Evolutionary conservation across 2,888 invertebrate genomes (phyloP).

Genomic region (Drosophila birchii): DNA sequence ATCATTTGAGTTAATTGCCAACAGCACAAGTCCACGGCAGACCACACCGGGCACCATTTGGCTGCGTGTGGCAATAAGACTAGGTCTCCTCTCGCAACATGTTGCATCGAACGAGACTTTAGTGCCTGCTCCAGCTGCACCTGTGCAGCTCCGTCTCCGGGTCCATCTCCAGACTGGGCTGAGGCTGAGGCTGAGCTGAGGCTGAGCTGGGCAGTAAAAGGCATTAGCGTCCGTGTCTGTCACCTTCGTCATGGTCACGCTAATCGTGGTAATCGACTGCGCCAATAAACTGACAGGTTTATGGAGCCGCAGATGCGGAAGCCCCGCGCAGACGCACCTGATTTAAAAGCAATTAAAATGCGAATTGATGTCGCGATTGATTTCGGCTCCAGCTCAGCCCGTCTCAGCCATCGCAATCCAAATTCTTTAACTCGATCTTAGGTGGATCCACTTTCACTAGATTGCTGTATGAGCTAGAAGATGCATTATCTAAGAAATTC

Average conservation of each 20-base stretch:
- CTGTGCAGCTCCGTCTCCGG: constrained; percentile 9
- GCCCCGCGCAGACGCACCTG: constrained; percentile 57
- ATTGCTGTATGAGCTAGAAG: too few species aligned
- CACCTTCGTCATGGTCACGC: constrained; percentile 81
- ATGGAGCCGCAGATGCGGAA: constrained; percentile 72
- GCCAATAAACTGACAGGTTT: constrained; percentile 81
- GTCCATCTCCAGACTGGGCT: constrained; percentile 19
- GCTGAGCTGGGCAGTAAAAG: constrained; percentile 64
- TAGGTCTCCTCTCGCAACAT: constrained; percentile 61
- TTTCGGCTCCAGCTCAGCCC: constrained; percentile 47
- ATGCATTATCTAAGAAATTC: not conserved
- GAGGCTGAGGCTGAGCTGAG: not conserved
- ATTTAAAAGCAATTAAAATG: constrained; percentile 78
- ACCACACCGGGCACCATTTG: constrained; percentile 64
- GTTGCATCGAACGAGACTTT: constrained; percentile 31
- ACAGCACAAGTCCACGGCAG: constrained; percentile 51
- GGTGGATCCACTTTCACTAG: constrained; percentile 15
- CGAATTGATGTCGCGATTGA: constrained; percentile 77
- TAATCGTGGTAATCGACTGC: constrained; percentile 76
- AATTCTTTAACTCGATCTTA: not conserved
- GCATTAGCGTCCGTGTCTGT: constrained; percentile 80
- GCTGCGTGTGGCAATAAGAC: constrained; percentile 75
- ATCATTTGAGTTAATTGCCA: constrained; percentile 79
- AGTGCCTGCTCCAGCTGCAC: constrained; percentile 12
- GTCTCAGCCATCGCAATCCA: not conserved